Evolutionary conservation across 2,113 vertebrate genomes (phyloP).

Genomic region (Entelurus aequoreus): DNA sequence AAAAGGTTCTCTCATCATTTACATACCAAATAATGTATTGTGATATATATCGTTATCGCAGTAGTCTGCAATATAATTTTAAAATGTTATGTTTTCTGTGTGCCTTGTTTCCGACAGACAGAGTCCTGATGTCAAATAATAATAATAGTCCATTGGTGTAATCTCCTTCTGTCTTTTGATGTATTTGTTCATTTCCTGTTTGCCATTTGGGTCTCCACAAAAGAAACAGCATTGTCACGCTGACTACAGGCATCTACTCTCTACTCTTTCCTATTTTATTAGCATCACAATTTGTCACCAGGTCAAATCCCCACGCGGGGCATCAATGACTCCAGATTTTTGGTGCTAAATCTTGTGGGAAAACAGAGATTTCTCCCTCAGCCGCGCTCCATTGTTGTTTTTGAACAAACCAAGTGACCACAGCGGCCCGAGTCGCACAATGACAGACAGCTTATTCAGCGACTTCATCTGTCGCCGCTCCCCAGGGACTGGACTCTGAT

Average conservation of each 20-base stretch:
- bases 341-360: conserved; percentile 62
- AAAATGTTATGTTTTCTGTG: too few species aligned
- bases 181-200: conserved; percentile 12
- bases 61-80: too few species aligned
- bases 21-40: too few species aligned
- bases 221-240: conserved; percentile 31
- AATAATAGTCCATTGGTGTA: neutral
- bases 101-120: too few species aligned
- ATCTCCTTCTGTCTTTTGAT: conserved; percentile 2
- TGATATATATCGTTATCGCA: too few species aligned
- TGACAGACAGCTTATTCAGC: conserved; percentile 75
- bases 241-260: conserved; percentile 25
- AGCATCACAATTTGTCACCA: conserved; percentile 51
- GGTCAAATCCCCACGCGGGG: conserved; percentile 39
- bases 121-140: neutral
- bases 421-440: conserved; percentile 67
- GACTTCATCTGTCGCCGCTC: conserved; percentile 70
- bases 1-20: too few species aligned
- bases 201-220: conserved; percentile 5
- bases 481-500: conserved; percentile 67
- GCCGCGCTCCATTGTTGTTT: conserved; percentile 61
- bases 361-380: conserved; percentile 63
- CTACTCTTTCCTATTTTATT: conserved; percentile 33
- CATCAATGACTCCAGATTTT: conserved; percentile 46
- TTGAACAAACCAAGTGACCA: conserved; percentile 69